Evolutionary conservation across 2,113 vertebrate genomes (phyloP).

Genomic region (Setophaga kirtlandii): DNA sequence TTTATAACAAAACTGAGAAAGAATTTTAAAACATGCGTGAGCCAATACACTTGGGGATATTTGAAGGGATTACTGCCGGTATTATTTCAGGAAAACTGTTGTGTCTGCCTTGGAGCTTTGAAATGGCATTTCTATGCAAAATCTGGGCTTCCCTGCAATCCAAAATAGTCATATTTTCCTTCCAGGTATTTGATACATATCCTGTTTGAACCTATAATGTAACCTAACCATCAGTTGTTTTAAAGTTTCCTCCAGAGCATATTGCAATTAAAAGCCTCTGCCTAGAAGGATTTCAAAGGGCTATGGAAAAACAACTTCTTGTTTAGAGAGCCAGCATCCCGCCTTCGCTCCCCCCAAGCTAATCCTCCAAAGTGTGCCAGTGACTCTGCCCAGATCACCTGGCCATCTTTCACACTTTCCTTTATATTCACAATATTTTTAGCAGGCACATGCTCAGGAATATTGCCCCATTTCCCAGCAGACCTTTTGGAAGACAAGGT

Average conservation of each 20-base stretch:
- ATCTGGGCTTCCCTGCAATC: neutral
- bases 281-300: constrained; percentile 12
- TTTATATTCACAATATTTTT: neutral
- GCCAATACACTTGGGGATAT: constrained; percentile 39
- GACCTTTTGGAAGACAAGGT: neutral
- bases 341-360: neutral
- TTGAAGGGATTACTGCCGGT: constrained; percentile 50
- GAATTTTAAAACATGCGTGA: constrained; percentile 48
- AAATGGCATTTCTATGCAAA: neutral
- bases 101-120: constrained; percentile 29
- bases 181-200: constrained; percentile 35
- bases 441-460: neutral
- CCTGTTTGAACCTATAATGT: neutral
- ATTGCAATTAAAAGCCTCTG: neutral
- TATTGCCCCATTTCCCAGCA: neutral
- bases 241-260: neutral
- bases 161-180: constrained; percentile 23
- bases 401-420: neutral
- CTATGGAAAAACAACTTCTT: neutral
- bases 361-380: neutral
- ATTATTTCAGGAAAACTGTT: constrained; percentile 60
- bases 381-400: constrained; percentile 7
- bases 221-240: neutral
- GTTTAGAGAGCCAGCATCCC: neutral
- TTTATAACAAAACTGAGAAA: constrained; percentile 48